Base-by-base conservation (phyloP, 1,140 invertebrate species). In the Homarus americanus region DNA sequence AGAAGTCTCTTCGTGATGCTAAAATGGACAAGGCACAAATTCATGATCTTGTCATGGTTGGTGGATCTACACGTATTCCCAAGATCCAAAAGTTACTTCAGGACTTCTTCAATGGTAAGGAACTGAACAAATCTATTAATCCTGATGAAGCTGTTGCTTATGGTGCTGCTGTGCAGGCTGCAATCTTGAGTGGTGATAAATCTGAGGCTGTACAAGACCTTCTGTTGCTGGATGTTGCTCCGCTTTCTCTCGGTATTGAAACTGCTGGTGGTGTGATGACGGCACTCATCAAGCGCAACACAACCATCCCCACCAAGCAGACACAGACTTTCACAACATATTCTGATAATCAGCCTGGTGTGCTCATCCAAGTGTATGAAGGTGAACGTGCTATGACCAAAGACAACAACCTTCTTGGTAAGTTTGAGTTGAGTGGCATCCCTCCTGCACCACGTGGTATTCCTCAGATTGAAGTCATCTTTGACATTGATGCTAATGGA, bases 211-310 rank as follows among this genome's bases (percentile, higher is more conserved):
- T 79, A 12, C n/a, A 79, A 38, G 76, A 79, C 41, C 24, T 79
- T 3, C 28, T 79, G 36, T 24, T 79, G 76, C 38, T 79, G 38
- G 76, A 79, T 49, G 76, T 79, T 34, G 28, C 72, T 34, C 72
- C 72, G 34, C 72, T 75, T 34, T 32, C 72, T 34, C 72, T 75
- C 12, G 76, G 76, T 49, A 79, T 79, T 49, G 76, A 79, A 38
- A 79, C 76, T 12, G 76, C 76, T 49, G 76, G 76, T 32, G 76
- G 76, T n/a, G 24, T 79, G 28, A 79, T 94, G 93, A 94, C 94
- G 32, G 41, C 75, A n/a, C n/a, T n/a, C n/a, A n/a, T n/a, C n/a
- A n/a, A n/a, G n/a, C n/a, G n/a, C n/a, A n/a, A n/a, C n/a, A 78
- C 75, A 17, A 78, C 75, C 75, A 78, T 78, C 75, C 75, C 75